Conservation (phyloP, 1,140 invertebrate species). For the Rhopalosiphum padi region DNA sequence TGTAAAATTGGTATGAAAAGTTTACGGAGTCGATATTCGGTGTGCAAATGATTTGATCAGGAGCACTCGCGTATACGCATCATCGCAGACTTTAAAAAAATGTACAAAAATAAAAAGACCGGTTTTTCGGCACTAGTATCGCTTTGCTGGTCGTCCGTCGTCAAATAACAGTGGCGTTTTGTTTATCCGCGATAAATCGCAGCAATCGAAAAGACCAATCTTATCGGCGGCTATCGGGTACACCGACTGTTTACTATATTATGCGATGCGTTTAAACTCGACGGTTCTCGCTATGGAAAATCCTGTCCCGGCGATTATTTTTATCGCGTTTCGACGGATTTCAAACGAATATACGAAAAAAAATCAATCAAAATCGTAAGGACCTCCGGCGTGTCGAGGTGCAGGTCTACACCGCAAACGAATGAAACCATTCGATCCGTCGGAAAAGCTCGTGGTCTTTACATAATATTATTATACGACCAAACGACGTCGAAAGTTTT, state of each 20-base stretch:
- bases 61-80: no score
- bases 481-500: background rate
- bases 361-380: background rate
- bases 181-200: background rate
- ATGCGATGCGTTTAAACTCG: background rate
- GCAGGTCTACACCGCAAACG: background rate
- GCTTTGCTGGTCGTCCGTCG: no score
- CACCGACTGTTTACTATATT: background rate
- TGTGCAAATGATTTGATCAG: no score
- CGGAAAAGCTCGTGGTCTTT: background rate
- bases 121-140: background rate
- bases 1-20: no score
- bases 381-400: background rate
- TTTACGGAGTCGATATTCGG: no score
- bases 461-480: background rate
- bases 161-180: background rate
- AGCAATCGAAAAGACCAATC: no score
- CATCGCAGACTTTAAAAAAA: no score
- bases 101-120: background rate
- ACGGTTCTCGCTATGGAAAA: background rate
- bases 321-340: background rate
- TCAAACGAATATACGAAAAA: background rate
- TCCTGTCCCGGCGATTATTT: no score
- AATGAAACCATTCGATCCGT: background rate
- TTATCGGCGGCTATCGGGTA: background rate